These are phyloP conservation scores for Melitaea athalia DNA, from an alignment of 2,888 invertebrate species.

Conservation along the genomic window DNA sequence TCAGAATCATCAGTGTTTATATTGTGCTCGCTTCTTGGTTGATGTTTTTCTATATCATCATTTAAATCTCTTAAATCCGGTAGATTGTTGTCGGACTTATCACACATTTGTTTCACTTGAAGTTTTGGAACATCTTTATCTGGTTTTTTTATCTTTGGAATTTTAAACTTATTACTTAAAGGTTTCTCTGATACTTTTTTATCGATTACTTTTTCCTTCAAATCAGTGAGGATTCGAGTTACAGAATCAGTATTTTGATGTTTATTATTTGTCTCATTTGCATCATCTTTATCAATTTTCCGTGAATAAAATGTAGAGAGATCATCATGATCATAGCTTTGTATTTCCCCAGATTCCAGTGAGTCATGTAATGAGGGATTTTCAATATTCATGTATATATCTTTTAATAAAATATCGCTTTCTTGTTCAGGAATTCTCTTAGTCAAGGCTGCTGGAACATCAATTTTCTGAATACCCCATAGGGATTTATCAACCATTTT, in stretches of 20 bases:
- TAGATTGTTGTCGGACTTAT: background rate
- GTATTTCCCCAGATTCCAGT: slow-evolving; percentile 55
- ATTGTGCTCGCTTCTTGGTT: background rate
- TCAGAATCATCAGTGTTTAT: background rate
- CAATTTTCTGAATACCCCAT: slow-evolving; percentile 51
- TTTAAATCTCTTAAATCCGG: background rate
- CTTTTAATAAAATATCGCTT: slow-evolving; percentile 41
- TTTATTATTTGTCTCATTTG: slow-evolving; percentile 15
- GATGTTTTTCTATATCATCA: background rate
- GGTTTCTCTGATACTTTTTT: slow-evolving; percentile 6
- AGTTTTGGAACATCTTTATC: background rate
- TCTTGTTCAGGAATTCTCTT: slow-evolving; percentile 37
- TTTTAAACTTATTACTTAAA: slow-evolving; percentile 42
- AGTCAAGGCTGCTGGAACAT: slow-evolving; percentile 53
- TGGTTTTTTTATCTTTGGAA: slow-evolving; percentile 45
- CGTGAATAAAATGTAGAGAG: slow-evolving; percentile 2
- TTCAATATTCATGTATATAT: slow-evolving; percentile 55
- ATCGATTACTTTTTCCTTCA: background rate
- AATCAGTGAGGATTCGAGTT: background rate
- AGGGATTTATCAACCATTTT: slow-evolving; percentile 48
- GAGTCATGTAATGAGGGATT: slow-evolving; percentile 48
- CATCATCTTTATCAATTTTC: background rate
- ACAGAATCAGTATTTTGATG: slow-evolving; percentile 8
- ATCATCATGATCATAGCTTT: slow-evolving; percentile 33
- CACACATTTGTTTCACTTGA: background rate